These are phyloP conservation scores for Philaenus spumarius DNA, from an alignment of 1,140 invertebrate species.

Conservation along the genomic window DNA sequence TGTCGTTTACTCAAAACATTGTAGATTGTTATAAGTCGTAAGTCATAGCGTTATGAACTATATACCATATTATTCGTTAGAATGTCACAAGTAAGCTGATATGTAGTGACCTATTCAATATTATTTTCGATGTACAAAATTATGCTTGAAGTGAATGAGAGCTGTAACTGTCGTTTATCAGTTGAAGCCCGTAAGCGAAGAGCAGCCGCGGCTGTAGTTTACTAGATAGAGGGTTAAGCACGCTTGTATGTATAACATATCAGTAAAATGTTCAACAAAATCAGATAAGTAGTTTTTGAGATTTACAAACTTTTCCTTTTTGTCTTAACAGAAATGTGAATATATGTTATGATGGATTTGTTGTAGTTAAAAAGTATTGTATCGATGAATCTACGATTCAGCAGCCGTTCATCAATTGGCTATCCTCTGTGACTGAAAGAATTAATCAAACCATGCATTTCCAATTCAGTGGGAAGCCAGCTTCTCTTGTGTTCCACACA, in stretches of 20 bases:
- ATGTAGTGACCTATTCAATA: too few species aligned
- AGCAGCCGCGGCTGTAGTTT: too few species aligned
- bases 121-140: too few species aligned
- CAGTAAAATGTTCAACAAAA: neutral
- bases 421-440: constrained; percentile 64
- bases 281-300: neutral
- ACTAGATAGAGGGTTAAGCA: neutral
- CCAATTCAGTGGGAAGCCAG: constrained; percentile 62
- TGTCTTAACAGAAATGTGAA: neutral
- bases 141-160: too few species aligned
- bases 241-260: neutral
- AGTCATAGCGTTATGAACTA: too few species aligned
- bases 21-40: too few species aligned
- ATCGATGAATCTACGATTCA: constrained; percentile 29
- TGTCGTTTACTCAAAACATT: too few species aligned
- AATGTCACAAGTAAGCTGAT: too few species aligned
- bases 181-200: too few species aligned
- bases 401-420: constrained; percentile 59
- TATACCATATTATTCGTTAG: too few species aligned
- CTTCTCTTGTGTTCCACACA: constrained; percentile 63
- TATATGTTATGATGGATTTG: neutral
- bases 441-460: constrained; percentile 77
- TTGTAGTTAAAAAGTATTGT: neutral
- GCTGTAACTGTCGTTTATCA: too few species aligned
- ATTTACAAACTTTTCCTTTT: too few species aligned